A percentile compares a stretch with the other conserved stretches of the same genome.
These are phyloP conservation scores for Aurelia aurita DNA, from an alignment of 30 jellyfish, hydroid and myxozoan species.

Conservation along the genomic window DNA sequence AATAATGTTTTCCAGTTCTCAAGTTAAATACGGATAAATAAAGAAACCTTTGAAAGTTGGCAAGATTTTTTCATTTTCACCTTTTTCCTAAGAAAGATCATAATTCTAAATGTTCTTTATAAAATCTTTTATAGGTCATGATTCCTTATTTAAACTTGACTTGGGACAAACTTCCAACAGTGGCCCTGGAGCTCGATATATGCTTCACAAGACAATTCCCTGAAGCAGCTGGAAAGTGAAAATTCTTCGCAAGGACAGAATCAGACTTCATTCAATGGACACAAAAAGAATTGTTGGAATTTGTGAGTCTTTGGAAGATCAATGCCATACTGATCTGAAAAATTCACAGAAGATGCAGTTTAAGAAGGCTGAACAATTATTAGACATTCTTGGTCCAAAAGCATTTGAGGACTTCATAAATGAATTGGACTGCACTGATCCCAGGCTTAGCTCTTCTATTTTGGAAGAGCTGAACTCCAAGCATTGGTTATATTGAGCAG, in stretches of 20 bases:
- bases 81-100: no score
- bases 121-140: background rate
- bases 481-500: background rate
- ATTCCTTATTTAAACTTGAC: background rate
- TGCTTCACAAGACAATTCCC: slow-evolving; percentile 7
- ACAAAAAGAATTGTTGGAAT: slow-evolving; percentile 7
- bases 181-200: background rate
- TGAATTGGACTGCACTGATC: slow-evolving; percentile 39
- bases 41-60: no score
- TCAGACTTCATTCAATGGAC: slow-evolving; percentile 47
- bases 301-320: slow-evolving; percentile 22
- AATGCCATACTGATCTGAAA: slow-evolving; percentile 27
- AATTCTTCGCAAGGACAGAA: slow-evolving; percentile 41
- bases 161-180: background rate
- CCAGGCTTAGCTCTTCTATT: slow-evolving; percentile 51
- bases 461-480: slow-evolving; percentile 39
- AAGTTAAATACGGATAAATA: no score
- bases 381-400: slow-evolving; percentile 71
- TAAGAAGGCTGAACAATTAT: slow-evolving; percentile 46
- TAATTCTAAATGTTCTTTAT: no score
- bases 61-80: no score
- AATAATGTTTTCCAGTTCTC: no score
- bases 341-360: slow-evolving; percentile 37
- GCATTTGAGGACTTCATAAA: slow-evolving; percentile 69
- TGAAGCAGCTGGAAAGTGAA: slow-evolving; percentile 41